Conservation (phyloP, 2,888 invertebrate genomes). For the Cataglyphis rosenhaueri region DNA sequence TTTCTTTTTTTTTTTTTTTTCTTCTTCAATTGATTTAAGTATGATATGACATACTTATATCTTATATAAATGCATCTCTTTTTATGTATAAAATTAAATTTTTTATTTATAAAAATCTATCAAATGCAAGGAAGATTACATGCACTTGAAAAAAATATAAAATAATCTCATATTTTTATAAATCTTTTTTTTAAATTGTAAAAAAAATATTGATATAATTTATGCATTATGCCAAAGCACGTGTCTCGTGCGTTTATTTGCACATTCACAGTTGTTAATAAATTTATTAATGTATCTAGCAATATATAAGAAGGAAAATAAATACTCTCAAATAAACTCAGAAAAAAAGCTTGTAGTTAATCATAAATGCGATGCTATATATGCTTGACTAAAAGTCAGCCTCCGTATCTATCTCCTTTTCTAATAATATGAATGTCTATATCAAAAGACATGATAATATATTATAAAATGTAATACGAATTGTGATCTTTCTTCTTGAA, state of each 20-base stretch:
- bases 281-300: background rate
- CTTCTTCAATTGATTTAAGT: background rate
- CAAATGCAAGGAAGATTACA: background rate
- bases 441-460: conserved; percentile 12
- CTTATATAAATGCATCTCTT: conserved; percentile 9
- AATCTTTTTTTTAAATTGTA: background rate
- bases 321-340: background rate
- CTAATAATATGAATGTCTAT: background rate
- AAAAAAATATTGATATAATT: background rate
- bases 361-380: background rate
- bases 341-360: background rate
- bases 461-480: conserved; percentile 21
- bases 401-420: background rate
- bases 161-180: background rate
- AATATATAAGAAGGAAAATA: conserved; percentile 7
- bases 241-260: background rate
- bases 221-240: background rate
- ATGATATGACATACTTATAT: background rate
- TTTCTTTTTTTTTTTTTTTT: background rate
- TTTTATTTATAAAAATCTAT: conserved; percentile 16
- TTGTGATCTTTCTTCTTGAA: background rate
- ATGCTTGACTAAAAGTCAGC: background rate
- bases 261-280: background rate
- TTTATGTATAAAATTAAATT: background rate
- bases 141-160: background rate